Evolutionary conservation across 1,140 invertebrate species (phyloP).

Genomic region (Periplaneta americana): DNA sequence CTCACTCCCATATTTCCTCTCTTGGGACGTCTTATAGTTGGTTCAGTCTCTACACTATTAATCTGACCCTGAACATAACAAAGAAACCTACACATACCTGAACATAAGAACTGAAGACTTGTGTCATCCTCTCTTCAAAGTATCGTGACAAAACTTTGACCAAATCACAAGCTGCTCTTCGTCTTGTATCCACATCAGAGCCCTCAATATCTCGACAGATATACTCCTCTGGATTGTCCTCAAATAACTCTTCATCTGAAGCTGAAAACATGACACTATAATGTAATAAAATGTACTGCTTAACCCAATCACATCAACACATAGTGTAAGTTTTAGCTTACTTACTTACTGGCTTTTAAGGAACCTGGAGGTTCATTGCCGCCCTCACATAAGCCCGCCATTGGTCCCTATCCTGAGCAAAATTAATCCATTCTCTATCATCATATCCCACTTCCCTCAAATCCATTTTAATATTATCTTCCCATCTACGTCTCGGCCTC

Average conservation of each 20-base stretch:
- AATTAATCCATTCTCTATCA: too few relatives aligned
- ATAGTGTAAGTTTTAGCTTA: too few relatives aligned
- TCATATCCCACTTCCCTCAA: too few relatives aligned
- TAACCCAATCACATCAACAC: not conserved
- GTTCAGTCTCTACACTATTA: too few relatives aligned
- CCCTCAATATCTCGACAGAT: constrained; percentile 96
- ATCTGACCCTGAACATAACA: constrained; percentile 8
- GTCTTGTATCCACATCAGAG: constrained; percentile 94
- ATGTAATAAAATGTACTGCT: not conserved
- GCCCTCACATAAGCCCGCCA: too few relatives aligned
- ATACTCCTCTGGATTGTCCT: constrained; percentile 98
- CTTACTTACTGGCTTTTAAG: too few relatives aligned
- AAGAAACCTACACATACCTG: constrained; percentile 42
- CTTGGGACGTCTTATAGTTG: too few relatives aligned
- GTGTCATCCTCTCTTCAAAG: constrained; percentile 89
- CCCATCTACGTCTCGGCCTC: too few relatives aligned
- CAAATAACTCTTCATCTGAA: constrained; percentile 92
- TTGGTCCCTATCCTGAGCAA: too few relatives aligned
- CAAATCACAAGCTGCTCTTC: constrained; percentile 92
- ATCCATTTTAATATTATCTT: too few relatives aligned
- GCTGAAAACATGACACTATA: constrained; percentile 47
- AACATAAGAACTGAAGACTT: constrained; percentile 88
- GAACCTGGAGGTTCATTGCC: too few relatives aligned
- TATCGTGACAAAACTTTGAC: constrained; percentile 83
- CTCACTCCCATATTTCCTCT: too few relatives aligned